These are phyloP conservation scores for Ifrita kowaldi DNA, from an alignment of 2,113 vertebrate genomes.

Conservation along the genomic window DNA sequence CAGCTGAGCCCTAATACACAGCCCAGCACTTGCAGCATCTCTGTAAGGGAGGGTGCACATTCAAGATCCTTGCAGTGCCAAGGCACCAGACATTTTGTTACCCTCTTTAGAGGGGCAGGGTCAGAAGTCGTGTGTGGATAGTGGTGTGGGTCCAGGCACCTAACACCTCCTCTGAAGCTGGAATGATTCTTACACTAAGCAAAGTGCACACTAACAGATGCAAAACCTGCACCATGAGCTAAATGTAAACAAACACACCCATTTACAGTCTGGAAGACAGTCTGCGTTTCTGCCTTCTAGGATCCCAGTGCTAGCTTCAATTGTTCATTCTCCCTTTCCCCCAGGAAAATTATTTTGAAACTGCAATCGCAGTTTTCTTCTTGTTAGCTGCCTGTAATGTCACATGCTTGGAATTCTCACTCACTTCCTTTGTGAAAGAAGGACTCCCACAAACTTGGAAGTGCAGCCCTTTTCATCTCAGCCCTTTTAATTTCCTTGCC, in stretches of 20 bases:
- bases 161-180: background rate
- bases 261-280: background rate
- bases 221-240: background rate
- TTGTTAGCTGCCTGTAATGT: background rate
- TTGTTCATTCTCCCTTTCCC: fast-evolving
- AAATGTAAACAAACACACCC: background rate
- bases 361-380: background rate
- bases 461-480: background rate
- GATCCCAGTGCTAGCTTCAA: background rate
- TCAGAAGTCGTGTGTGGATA: background rate
- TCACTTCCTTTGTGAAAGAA: background rate
- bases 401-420: background rate
- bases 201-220: background rate
- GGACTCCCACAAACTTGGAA: background rate
- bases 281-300: background rate
- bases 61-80: background rate
- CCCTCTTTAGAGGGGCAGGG: background rate
- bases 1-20: fast-evolving
- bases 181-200: background rate
- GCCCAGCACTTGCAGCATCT: background rate
- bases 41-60: fast-evolving
- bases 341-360: background rate
- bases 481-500: background rate
- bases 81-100: background rate
- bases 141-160: background rate